Percentiles rank a stretch among this genome's conserved stretches.
Conservation (phyloP, 2,888 invertebrate genomes). For the Hydrotaea diabolus region DNA sequence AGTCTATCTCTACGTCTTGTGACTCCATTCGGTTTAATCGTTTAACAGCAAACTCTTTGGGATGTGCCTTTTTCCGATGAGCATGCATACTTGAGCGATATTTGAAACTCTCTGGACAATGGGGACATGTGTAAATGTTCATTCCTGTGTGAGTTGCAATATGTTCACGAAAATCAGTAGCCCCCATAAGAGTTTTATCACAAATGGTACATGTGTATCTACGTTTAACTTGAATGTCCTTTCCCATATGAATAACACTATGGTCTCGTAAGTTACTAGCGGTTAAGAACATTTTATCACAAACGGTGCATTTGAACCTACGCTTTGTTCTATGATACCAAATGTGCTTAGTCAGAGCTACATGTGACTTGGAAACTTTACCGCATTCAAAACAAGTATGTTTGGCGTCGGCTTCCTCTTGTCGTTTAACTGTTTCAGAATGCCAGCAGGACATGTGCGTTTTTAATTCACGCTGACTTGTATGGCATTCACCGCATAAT, state of each 20-base stretch:
- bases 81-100: conserved; percentile 73
- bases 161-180: conserved; percentile 70
- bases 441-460: conserved; percentile 63
- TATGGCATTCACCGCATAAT: conserved; percentile 59
- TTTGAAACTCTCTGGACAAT: conserved; percentile 72
- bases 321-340: conserved; percentile 48
- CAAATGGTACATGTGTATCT: conserved; percentile 70
- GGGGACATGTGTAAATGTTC: conserved; percentile 71
- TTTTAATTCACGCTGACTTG: conserved; percentile 56
- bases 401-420: conserved; percentile 38
- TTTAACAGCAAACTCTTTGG: conserved; percentile 62
- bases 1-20: background rate
- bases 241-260: conserved; percentile 66
- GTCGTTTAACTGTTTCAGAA: background rate
- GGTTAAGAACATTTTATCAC: conserved; percentile 61
- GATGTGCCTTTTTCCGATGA: conserved; percentile 72
- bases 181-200: conserved; percentile 69
- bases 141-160: conserved; percentile 72
- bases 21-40: background rate
- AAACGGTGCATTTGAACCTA: conserved; percentile 69
- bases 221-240: conserved; percentile 44
- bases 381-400: conserved; percentile 70
- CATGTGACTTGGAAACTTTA: conserved; percentile 67
- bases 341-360: conserved; percentile 45
- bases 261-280: conserved; percentile 61